Evolutionary conservation across 1,140 invertebrate species (phyloP), one percentile per base, ranked within the genome.

Genomic region (Hestina assimilis): DNA sequence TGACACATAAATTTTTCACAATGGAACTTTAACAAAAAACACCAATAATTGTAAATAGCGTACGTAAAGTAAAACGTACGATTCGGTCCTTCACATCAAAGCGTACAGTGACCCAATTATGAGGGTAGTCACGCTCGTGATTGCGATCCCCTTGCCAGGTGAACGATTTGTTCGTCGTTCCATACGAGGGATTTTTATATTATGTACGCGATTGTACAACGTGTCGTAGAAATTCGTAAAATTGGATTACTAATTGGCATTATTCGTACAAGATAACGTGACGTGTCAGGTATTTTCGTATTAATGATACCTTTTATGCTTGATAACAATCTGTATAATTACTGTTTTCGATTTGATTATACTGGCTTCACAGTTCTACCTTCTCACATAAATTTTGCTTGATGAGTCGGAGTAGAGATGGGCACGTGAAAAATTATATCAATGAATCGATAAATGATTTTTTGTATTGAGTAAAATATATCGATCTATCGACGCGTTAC

Each of bases 21-120:
- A 40, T 26, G 47, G 23, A 35, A 3, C 15, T 48, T 50, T 24
- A 23, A 40, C 47, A 40, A 50, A 50, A 24, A 17, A 11, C 38
- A 11, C 38, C 46, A 50, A 50, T 50, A 31, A 38, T 20, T 5
- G 47, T 50, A 14, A 50, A 50, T 33, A 33, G 47, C 26, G 47
- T 50, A 38, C 9, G 21, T n/a, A 4, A 26, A n/a, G 21, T 38
- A 40, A 40, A 50, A 38, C 15, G 47, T 50, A 12, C 20, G 12
- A 19, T 38, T 38, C 17, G 12, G 33, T 50, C 47, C 33, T 33
- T 50, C 46, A 48, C 46, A 48, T 48, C 46, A 48, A 48, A 48
- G 46, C 31, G 46, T 50, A 38, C 31, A 29, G 12, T 48, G 54
- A 57, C 54, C 54, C 54, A 57, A 57, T 57, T 57, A 57, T 41